phyloP scores from a whole-genome alignment of 2,888 invertebrate genomes.

The Psococerastis gibbosa region DNA sequence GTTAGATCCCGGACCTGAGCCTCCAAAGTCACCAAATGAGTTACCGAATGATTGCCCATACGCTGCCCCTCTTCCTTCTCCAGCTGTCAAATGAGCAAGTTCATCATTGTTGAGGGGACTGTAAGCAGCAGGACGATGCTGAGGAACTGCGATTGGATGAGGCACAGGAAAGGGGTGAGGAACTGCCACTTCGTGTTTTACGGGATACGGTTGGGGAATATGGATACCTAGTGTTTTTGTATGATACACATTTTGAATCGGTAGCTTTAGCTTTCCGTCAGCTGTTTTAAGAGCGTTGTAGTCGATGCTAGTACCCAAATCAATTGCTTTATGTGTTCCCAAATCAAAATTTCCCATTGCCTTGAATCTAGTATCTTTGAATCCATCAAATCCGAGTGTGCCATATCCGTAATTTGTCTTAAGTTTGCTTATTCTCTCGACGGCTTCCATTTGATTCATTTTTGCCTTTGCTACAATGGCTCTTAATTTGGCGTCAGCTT shows the following conservation, averaged over 20 bases:
- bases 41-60: background rate
- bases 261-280: constrained; percentile 3
- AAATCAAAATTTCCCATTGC: background rate
- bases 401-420: constrained; percentile 6
- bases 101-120: background rate
- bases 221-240: constrained; percentile 8
- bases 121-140: background rate
- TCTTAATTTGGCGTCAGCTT: background rate
- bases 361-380: background rate
- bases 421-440: constrained; percentile 4
- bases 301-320: constrained; percentile 6
- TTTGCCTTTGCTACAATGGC: background rate
- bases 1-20: background rate
- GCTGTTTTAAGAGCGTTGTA: background rate
- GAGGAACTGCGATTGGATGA: background rate
- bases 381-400: constrained; percentile 5
- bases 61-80: background rate
- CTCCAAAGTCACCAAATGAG: background rate
- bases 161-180: constrained; percentile 2
- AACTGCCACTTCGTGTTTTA: constrained; percentile 5
- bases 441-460: background rate
- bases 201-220: constrained; percentile 5
- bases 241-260: background rate
- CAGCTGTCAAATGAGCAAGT: background rate
- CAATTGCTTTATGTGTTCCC: constrained; percentile 6